Base-by-base conservation (phyloP, 2,113 vertebrate genomes). In the Tragelaphus scriptus region DNA sequence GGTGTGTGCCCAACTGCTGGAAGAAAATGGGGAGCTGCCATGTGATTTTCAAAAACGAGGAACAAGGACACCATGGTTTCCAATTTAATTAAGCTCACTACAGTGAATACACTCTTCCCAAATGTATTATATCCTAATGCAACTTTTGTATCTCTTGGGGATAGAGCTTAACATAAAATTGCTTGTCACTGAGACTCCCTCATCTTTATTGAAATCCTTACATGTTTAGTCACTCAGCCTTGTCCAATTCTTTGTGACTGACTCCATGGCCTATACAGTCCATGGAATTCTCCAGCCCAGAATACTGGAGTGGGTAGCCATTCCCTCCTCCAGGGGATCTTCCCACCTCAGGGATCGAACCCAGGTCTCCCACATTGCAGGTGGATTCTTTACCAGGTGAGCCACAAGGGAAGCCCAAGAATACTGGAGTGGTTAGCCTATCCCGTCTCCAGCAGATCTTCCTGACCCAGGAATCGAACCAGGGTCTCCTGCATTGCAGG, bases 1-100 rank as follows among this genome's bases (percentile, higher is more conserved):
- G 9, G 15, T 1, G 2, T 8, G 9, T 2, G 3, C 53, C 2
- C 26, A 13, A 40, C 17, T 13, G 47, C 51, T 5, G 1, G 16
- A 44, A 8, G 36, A 28, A 19, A 15, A 3, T 4, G 3, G 12
- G 63, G 77, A 82, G 51, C 5, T 36, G 68, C 40, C 59, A 40
- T 0, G 2, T 58, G 95, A 86, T 47, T 80, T 80, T 28, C 4
- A 63, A 81, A 55, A 13, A 21, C 14, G 14, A 88, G 59, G 40
- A 65, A 28, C 16, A 16, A 51, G 68, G n/a, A 9, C 1, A 0
- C 51, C 14, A 5, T 36, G 1, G 14, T 68, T 16, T 61, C 77
- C 23, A 40, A 40, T n/a, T 51, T 75, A 91, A 81, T 91, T n/a
- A 36, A 71, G 26, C n/a, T 89, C 86, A 2, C 30, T 26, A 7